Percentiles rank a stretch among this genome's conserved stretches.
Evolutionary conservation across 1,140 invertebrate genomes (phyloP).

Genomic region (Nautilus pompilius): DNA sequence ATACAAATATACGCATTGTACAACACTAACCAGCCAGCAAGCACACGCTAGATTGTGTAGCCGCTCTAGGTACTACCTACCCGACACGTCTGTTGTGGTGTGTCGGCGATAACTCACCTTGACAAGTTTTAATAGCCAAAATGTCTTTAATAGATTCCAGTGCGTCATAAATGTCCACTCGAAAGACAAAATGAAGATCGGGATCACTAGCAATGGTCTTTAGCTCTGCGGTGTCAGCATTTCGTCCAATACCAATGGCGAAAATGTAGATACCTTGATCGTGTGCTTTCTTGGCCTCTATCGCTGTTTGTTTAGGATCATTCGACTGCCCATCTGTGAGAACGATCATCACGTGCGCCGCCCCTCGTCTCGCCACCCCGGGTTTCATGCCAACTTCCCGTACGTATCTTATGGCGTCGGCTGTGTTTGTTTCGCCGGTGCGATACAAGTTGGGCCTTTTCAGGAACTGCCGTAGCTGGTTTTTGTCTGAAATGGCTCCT

Average conservation of each 20-base stretch:
- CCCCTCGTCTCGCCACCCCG: conserved; percentile 16
- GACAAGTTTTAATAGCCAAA: conserved; percentile 32
- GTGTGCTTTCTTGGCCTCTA: conserved; percentile 22
- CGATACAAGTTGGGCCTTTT: neutral
- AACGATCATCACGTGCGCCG: conserved; percentile 18
- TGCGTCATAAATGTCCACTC: conserved; percentile 27
- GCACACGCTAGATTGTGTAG: no score
- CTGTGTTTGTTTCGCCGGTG: conserved; percentile 27
- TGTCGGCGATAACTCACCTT: neutral
- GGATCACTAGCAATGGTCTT: conserved; percentile 26
- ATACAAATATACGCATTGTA: no score
- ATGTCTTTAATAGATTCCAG: conserved; percentile 36
- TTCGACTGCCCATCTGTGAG: conserved; percentile 43
- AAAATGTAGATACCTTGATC: conserved; percentile 27
- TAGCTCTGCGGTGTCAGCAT: conserved; percentile 24
- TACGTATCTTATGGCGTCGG: conserved; percentile 23
- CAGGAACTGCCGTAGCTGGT: neutral
- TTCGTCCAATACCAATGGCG: conserved; percentile 33
- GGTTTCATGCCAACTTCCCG: conserved; percentile 18
- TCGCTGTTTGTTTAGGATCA: conserved; percentile 15
- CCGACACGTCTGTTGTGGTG: no score
- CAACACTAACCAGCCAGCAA: no score
- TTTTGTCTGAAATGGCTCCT: neutral
- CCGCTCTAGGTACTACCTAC: no score
- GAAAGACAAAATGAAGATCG: conserved; percentile 23